A percentile compares a stretch with the other conserved stretches of the same genome.
phyloP scores from a whole-genome alignment of 2,113 vertebrate genomes.

The Cyanoramphus novaezelandiae region DNA sequence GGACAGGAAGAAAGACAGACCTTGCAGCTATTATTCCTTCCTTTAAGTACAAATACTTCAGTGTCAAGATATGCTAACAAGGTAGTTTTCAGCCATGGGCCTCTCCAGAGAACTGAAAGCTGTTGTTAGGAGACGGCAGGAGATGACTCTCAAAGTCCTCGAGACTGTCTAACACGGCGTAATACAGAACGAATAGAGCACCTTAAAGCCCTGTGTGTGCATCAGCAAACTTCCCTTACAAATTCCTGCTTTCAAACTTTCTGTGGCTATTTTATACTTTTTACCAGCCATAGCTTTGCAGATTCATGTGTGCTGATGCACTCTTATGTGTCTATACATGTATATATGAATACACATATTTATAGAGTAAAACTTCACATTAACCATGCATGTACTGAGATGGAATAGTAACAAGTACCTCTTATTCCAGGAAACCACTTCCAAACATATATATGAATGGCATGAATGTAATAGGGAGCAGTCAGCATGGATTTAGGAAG shows the following conservation, averaged over 20 bases:
- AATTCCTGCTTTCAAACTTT: neutral
- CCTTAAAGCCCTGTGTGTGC: neutral
- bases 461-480: neutral
- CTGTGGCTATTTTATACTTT: neutral
- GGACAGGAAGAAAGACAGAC: neutral
- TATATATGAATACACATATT: neutral
- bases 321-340: neutral
- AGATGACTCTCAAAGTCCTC: neutral
- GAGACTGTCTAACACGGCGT: neutral
- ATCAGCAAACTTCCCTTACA: neutral
- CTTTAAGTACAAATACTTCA: neutral
- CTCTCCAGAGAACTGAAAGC: neutral
- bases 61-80: neutral
- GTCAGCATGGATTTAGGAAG: neutral
- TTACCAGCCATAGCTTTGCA: neutral
- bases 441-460: neutral
- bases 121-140: neutral
- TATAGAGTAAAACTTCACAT: neutral
- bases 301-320: neutral
- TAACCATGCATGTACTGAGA: neutral
- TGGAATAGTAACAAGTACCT: neutral
- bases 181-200: neutral
- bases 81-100: neutral
- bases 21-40: constrained; percentile 13
- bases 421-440: neutral